These are phyloP conservation scores for Danio choprae DNA, from an alignment of 2,797 vertebrate species.

Conservation along the genomic window DNA sequence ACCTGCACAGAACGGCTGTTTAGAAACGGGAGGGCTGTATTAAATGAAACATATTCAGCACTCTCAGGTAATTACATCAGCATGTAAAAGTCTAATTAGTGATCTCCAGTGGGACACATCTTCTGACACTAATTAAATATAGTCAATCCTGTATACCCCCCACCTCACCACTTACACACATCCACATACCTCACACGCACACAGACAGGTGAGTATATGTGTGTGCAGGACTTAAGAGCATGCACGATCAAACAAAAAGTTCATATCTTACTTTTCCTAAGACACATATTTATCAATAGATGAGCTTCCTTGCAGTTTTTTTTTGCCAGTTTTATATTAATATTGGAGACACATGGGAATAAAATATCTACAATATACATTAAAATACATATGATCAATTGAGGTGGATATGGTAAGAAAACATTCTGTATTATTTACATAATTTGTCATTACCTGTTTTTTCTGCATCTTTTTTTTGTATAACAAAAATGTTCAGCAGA, in stretches of 20 bases:
- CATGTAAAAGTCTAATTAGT: conserved; percentile 93
- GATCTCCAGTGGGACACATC: conserved; percentile 87
- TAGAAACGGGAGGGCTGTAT: conserved; percentile 70
- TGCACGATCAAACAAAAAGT: not conserved
- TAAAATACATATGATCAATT: not conserved
- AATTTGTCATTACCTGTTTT: not conserved
- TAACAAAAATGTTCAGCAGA: too few relatives aligned
- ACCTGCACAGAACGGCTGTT: conserved; percentile 51
- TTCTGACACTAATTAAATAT: conserved; percentile 87
- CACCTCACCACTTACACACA: conserved; percentile 56
- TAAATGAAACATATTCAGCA: conserved; percentile 78
- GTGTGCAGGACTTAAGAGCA: conserved; percentile 18
- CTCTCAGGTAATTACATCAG: conserved; percentile 90
- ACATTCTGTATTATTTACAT: not conserved
- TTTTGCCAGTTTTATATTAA: not conserved
- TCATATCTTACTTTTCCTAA: not conserved
- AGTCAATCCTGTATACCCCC: conserved; percentile 82
- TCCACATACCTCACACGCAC: conserved; percentile 72
- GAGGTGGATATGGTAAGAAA: not conserved
- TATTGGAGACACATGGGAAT: not conserved
- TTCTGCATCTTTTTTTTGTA: not conserved
- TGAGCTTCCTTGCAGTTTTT: not conserved
- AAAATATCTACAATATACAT: not conserved
- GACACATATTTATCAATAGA: not conserved
- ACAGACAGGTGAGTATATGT: conserved; percentile 65